Percentiles rank a stretch among this genome's conserved stretches.
Evolutionary conservation across 2,797 vertebrate genomes (phyloP).

Genomic region (Liparis tanakae): DNA sequence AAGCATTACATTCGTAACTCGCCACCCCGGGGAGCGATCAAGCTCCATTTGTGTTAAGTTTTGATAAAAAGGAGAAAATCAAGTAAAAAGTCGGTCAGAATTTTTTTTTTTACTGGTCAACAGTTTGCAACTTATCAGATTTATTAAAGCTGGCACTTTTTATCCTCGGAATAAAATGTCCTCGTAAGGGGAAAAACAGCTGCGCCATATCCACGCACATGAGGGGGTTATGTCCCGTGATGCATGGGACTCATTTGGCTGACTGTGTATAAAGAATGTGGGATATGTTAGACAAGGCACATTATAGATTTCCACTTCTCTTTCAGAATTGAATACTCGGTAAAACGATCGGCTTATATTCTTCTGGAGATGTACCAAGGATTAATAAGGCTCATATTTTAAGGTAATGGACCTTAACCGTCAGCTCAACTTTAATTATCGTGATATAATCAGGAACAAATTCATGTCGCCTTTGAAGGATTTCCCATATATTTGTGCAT

Average conservation of each 20-base stretch:
- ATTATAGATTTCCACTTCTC: conserved; percentile 19
- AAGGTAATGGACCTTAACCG: conserved; percentile 6
- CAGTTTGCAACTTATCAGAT: conserved; percentile 71
- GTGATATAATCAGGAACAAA: conserved; percentile 8
- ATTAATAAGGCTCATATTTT: conserved; percentile 40
- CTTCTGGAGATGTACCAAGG: conserved; percentile 20
- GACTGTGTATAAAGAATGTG: conserved; percentile 45
- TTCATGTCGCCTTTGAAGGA: conserved; percentile 19
- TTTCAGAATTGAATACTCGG: conserved; percentile 24
- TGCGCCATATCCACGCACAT: conserved; percentile 58
- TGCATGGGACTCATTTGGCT: conserved; percentile 67
- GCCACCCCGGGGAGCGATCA: conserved; percentile 52
- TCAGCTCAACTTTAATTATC: conserved; percentile 31
- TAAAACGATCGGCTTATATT: conserved; percentile 7
- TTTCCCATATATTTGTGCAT: conserved; percentile 5
- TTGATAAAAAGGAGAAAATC: conserved; percentile 46
- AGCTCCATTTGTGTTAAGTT: conserved; percentile 43
- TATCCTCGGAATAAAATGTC: conserved; percentile 54
- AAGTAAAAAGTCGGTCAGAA: conserved; percentile 42
- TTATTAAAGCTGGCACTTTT: conserved; percentile 68
- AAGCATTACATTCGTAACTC: conserved; percentile 52
- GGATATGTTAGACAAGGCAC: conserved; percentile 22
- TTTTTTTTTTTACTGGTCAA: conserved; percentile 46
- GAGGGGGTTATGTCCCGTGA: conserved; percentile 49
- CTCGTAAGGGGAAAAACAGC: conserved; percentile 66